Evolutionary conservation across 2,888 invertebrate genomes (phyloP), one percentile per base, ranked within the genome.

Genomic region (Perdita meconis): DNA sequence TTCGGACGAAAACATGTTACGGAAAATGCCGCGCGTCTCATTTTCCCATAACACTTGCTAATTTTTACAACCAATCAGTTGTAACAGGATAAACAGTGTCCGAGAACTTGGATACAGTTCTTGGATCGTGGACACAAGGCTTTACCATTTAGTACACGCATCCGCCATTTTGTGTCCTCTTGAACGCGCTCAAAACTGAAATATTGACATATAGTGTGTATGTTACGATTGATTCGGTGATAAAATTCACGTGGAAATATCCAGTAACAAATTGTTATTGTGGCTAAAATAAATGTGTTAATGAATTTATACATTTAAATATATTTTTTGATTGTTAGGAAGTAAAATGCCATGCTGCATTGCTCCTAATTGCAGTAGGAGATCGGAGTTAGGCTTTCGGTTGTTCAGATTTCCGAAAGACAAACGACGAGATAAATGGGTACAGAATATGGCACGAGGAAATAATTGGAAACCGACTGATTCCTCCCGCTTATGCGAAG

Each of bases 381-480:
- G 12, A 38, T 12, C 38, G 13, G 12, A 38, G 4, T 12, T 12
- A 13, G 13, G 13, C 38, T 0, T 38, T 38, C 12, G 38, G 38
- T 13, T 38, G 1, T 38, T 38, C 3, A 38, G 38, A 13, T 38
- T 38, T 38, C 38, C 38, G 2, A 38, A 38, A 38, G 12, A 38
- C 2, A 38, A 38, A 38, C 38, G 38, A 2, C 12, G 38, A 2
- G 0, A 38, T 38, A 38, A 38, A 38, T 12, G 38, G 38, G 0
- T 38, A 12, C 38, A 38, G 38, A 38, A 38, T 0, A 38, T 12
- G 38, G 12, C 12, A 38, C 38, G 38, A 12, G 38, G 0, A 38
- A n/a, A n/a, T n/a, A 38, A 38, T 38, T 38, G 38, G 38, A 38
- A 38, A 38, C 38, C 38, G 38, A 38, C 38, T 38, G 38, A 38